A percentile compares a stretch with the other conserved stretches of the same genome.
These are phyloP conservation scores for human DNA, from an alignment of 2,113 vertebrate genomes.

Conservation along the genomic window GRCh38 chr21:45769501-45770000, in stretches of 20 bases:
- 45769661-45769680: too few species aligned
- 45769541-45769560: not conserved
- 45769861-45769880: not conserved
- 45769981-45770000: not conserved
- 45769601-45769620: not conserved
- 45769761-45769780: not conserved
- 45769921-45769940: not conserved
- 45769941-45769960: not conserved
- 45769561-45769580: not conserved
- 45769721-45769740: not conserved
- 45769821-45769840: not conserved
- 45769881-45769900: not conserved
- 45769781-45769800: not conserved
- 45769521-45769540: not conserved
- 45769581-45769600: not conserved
- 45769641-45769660: too few species aligned
- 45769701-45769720: not conserved
- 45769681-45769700: not conserved
- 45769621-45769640: not conserved
- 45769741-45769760: not conserved
- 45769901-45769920: not conserved
- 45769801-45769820: not conserved
- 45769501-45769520: not conserved
- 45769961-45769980: not conserved
- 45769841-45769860: not conserved